phyloP scores from a whole-genome alignment of 1,140 invertebrate species.

The Atta cephalotes region DNA sequence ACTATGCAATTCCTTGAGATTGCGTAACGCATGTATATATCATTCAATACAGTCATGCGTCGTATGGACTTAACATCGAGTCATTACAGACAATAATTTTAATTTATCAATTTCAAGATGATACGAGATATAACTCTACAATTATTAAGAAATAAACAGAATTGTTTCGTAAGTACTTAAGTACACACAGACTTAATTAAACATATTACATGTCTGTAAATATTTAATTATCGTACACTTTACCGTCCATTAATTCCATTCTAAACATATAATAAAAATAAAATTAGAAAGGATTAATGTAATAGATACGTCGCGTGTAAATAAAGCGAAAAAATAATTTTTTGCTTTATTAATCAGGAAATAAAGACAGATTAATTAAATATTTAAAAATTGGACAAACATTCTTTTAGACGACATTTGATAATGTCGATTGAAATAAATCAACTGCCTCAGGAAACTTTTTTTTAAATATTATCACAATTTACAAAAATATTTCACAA shows the following conservation, averaged over 20 bases:
- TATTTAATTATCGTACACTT: not conserved
- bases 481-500: not conserved
- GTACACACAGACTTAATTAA: not conserved
- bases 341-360: not conserved
- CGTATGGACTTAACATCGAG: not conserved
- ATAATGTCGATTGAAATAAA: not conserved
- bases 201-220: not conserved
- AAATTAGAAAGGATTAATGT: not conserved
- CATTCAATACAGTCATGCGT: constrained; percentile 1
- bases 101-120: constrained; percentile 21
- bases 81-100: not conserved
- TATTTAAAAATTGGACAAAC: not conserved
- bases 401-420: not conserved
- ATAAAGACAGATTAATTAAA: not conserved
- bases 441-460: not conserved
- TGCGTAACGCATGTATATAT: constrained; percentile 16
- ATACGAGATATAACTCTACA: not conserved
- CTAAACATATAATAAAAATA: constrained; percentile 1
- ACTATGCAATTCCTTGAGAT: constrained; percentile 41
- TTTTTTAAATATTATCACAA: not conserved
- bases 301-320: not conserved
- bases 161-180: not conserved
- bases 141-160: not conserved
- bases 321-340: not conserved
- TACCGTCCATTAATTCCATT: not conserved